Evolutionary conservation across 2,797 vertebrate genomes (phyloP), one percentile per base, ranked within the genome.

Genomic region (Lophotriccus pileatus): DNA sequence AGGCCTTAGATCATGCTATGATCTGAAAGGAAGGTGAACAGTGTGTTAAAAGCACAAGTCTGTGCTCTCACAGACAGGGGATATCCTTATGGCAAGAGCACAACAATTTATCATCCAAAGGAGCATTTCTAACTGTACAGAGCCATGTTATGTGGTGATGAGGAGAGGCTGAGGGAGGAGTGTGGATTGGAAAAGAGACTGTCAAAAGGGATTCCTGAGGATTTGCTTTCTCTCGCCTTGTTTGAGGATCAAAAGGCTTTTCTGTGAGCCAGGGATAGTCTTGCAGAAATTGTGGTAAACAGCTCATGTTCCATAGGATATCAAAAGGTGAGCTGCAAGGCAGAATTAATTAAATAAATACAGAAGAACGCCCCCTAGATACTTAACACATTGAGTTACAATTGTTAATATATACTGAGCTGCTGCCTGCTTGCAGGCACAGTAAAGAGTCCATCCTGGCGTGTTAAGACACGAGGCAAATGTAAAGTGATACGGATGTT

Each of bases 251-350:
- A 88, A 75, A 93, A 90, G 66, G 16, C 15, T 66, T 84, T n/a
- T 78, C 58, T 30, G 43, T 70, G 69, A 50, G 58, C 23, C 50
- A 44, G 76, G 55, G n/a, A 47, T 47, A 79, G 47, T 60, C 72
- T 87, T 91, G 84, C 89, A 85, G 82, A 83, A 56, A 68, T 85
- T 83, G 52, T 36, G 68, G 60, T 80, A 83, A 74, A 77, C 30
- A 24, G 14, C 23, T 56, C 20, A 30, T 77, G 39, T 77, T 93
- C 79, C 1, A 0, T 44, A 44, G 86, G 62, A 59, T 69, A 86
- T 90, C 62, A 86, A 77, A 94, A 91, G 69, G 22, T 89, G 79
- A 94, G 66, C 58, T 93, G 43, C 62, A 66, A 68, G 67, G 47
- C 25, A 55, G 56, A 37, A 86, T 80, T 83, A 93, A 76, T 91